Evolutionary conservation across 2,113 vertebrate genomes (phyloP), one percentile per base, ranked within the genome.

Genomic region (Jacana jacana): DNA sequence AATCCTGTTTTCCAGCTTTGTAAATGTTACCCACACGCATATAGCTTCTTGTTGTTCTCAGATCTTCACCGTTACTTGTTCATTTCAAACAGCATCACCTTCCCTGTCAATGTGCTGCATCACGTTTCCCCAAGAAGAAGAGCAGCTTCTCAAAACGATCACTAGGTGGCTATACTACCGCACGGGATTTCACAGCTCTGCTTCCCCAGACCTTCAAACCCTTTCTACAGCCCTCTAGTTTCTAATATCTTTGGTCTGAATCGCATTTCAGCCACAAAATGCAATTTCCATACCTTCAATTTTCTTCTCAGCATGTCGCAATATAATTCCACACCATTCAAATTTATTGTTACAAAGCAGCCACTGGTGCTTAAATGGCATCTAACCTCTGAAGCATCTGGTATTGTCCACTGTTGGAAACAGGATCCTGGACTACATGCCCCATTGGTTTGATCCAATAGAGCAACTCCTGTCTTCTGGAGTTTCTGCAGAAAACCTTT

Each of bases 101-200:
- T 71, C 16, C 60, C 31, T 31, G 73, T 55, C 92, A 37, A 6
- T 12, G 61, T 49, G 57, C 65, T 0, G 11, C 52, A 75, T 61
- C 30, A 13, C 42, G 31, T 88, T 78, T 88, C 49, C 33, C 33
- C 48, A 44, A 28, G 55, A 80, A 85, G 71, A 31, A 49, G n/a
- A 28, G 28, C 84, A 23, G 71, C 81, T 95, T 92, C 95, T 86
- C 30, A 2, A 83, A 95, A 73, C 17, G 81, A 81, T 93, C 97
- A 92, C 97, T 96, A 97, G 97, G 94, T 97, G 97, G 95, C 97
- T 92, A 93, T 88, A 91, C 91, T 57, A 87, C 75, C 71, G 90
- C 96, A 68, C 42, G 46, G 68, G 73, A 94, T 95, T 91, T 89
- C 84, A 76, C 48, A 81, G 3, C 14, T 79, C 57, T 31, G 72